Percentiles rank a stretch among this genome's conserved stretches.
These are phyloP conservation scores for Epistrophella euchroma DNA, from an alignment of 2,888 invertebrate genomes.

Conservation along the genomic window DNA sequence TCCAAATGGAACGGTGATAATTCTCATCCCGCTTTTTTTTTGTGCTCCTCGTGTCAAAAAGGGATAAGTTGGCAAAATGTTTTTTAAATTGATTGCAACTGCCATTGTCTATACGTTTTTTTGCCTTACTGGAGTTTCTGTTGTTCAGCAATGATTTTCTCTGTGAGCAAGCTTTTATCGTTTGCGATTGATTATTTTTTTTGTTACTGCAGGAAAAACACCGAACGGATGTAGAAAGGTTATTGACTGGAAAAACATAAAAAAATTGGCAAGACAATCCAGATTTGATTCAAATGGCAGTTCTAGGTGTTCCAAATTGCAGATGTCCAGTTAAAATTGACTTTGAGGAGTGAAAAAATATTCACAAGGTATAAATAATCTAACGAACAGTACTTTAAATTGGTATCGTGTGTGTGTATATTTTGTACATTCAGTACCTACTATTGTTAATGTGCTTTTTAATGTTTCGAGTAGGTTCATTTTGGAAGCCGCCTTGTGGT, in stretches of 20 bases:
- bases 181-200: constrained; percentile 46
- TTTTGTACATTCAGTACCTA: no score
- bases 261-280: constrained; percentile 20
- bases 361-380: background rate
- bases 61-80: constrained; percentile 49
- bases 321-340: constrained; percentile 17
- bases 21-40: constrained; percentile 14
- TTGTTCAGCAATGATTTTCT: constrained; percentile 37
- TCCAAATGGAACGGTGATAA: constrained; percentile 68
- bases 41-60: constrained; percentile 25
- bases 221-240: constrained; percentile 17
- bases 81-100: constrained; percentile 67
- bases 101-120: constrained; percentile 34
- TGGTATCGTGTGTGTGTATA: no score
- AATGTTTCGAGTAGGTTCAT: no score
- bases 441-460: no score
- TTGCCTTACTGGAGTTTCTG: constrained; percentile 11
- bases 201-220: constrained; percentile 5
- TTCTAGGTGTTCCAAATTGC: constrained; percentile 39
- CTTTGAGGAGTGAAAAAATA: constrained; percentile 10
- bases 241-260: constrained; percentile 32
- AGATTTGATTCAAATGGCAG: constrained; percentile 1
- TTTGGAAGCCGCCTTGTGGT: no score
- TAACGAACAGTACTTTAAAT: no score
- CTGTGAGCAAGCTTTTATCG: constrained; percentile 43